phyloP scores from a whole-genome alignment of 2,113 vertebrate genomes.

The Pollachius pollachius region DNA sequence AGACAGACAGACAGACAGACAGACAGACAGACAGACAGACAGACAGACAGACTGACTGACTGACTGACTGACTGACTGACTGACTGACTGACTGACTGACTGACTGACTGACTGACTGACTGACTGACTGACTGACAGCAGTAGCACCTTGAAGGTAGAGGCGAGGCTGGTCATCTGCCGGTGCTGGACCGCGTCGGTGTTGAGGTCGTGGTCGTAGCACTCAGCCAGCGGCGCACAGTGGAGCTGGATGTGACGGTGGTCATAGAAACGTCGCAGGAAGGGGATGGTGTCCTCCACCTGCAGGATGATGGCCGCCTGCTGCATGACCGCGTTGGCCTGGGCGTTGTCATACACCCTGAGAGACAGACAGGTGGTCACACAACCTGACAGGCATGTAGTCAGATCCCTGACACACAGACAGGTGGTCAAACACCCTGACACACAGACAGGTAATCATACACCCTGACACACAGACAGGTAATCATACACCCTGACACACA shows the following conservation, averaged over 20 bases:
- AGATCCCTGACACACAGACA: not conserved
- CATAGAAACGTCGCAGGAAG: slow-evolving; percentile 47
- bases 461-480: not conserved
- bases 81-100: too few species aligned
- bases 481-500: not conserved
- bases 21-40: not conserved
- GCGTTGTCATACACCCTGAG: slow-evolving; percentile 68
- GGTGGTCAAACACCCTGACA: slow-evolving; percentile 58
- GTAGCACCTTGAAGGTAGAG: slow-evolving; percentile 57
- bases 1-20: too few species aligned
- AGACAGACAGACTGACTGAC: slow-evolving; percentile 1
- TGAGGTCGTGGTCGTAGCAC: slow-evolving; percentile 39
- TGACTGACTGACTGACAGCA: not conserved
- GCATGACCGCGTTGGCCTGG: slow-evolving; percentile 68
- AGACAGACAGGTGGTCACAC: not conserved
- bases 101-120: too few species aligned
- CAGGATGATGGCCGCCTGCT: slow-evolving; percentile 67
- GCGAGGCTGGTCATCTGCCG: slow-evolving; percentile 48
- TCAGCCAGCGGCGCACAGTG: slow-evolving; percentile 55
- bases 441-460: slow-evolving; percentile 13
- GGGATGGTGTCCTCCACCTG: slow-evolving; percentile 68
- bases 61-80: not conserved
- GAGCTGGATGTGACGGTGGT: slow-evolving; percentile 50
- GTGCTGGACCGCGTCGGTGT: slow-evolving; percentile 35
- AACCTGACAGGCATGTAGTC: not conserved